These are phyloP conservation scores for Muscicapa striata DNA, from an alignment of 2,797 vertebrate species.

Conservation along the genomic window DNA sequence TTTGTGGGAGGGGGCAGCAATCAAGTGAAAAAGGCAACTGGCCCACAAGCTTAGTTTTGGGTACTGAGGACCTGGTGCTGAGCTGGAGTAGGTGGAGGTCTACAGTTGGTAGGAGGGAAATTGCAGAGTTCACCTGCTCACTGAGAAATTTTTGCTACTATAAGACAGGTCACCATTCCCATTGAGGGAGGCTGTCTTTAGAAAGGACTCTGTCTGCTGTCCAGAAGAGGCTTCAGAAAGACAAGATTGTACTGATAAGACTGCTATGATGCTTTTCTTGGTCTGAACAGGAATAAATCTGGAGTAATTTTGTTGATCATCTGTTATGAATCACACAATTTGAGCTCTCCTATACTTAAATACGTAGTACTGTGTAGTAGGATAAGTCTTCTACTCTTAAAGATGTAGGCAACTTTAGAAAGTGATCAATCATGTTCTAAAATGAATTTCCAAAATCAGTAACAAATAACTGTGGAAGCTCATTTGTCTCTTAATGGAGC, in stretches of 20 bases:
- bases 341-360: neutral
- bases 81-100: neutral
- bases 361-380: neutral
- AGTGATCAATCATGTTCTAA: neutral
- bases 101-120: neutral
- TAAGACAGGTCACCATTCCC: neutral
- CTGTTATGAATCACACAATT: neutral
- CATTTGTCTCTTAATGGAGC: neutral
- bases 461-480: neutral
- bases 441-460: neutral
- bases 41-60: accelerated
- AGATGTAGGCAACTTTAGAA: neutral
- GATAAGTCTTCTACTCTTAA: neutral
- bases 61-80: neutral
- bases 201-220: neutral
- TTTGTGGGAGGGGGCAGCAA: neutral
- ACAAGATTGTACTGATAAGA: neutral
- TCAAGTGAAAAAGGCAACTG: neutral
- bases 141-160: neutral
- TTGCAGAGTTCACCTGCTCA: neutral
- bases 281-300: neutral
- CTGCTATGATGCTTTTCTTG: neutral
- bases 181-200: neutral
- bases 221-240: neutral
- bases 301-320: neutral